Evolutionary conservation across 2,888 invertebrate species (phyloP).

Genomic region (Dendrolimus pini): DNA sequence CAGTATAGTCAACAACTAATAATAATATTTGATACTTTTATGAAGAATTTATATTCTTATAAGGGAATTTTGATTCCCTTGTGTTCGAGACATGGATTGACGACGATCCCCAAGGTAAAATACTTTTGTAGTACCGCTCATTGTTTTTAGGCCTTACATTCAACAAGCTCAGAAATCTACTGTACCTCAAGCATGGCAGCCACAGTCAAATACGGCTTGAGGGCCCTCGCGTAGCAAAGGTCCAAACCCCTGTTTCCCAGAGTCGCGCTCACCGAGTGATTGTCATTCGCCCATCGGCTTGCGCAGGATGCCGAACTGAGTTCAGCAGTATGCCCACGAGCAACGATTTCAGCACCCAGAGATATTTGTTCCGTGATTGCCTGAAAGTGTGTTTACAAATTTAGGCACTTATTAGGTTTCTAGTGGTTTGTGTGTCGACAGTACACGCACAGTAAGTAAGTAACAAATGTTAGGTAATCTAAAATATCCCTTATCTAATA

Average conservation of each 20-base stretch:
- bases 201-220: conserved; percentile 59
- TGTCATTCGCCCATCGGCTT: conserved; percentile 47
- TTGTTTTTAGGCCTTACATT: too few relatives aligned
- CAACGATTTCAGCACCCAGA: conserved; percentile 61
- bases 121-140: too few relatives aligned
- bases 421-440: not conserved
- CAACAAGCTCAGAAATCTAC: too few relatives aligned
- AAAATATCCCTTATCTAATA: too few relatives aligned
- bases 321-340: conserved; percentile 47
- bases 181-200: conserved; percentile 63
- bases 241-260: conserved; percentile 66
- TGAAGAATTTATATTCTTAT: too few relatives aligned
- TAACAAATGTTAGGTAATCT: too few relatives aligned
- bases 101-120: too few relatives aligned
- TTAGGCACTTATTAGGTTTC: too few relatives aligned
- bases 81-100: too few relatives aligned
- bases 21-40: too few relatives aligned
- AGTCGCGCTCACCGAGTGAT: conserved; percentile 59
- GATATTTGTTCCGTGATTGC: conserved; percentile 50
- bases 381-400: conserved; percentile 21
- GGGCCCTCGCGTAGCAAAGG: conserved; percentile 53
- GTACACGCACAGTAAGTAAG: not conserved
- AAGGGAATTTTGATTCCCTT: too few relatives aligned
- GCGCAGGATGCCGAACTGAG: conserved; percentile 61
- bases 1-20: too few relatives aligned